phyloP scores from a whole-genome alignment of 2,113 vertebrate species.

The Tachycineta bicolor region DNA sequence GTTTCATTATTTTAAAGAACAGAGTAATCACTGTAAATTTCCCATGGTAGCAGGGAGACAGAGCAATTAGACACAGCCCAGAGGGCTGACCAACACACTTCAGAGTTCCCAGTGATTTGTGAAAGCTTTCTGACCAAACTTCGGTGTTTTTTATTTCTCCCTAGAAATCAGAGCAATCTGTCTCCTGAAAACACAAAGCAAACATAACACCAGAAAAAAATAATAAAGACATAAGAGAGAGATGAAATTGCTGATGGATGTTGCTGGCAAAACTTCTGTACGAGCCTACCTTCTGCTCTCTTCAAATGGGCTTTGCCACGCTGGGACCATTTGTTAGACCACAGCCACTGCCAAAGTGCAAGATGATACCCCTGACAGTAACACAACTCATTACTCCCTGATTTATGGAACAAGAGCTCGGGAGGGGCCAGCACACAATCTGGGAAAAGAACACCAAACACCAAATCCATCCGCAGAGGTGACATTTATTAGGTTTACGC shows the following conservation, averaged over 20 bases:
- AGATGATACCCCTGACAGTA: slow-evolving; percentile 39
- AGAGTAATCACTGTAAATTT: background rate
- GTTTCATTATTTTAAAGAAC: background rate
- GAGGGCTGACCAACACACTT: background rate
- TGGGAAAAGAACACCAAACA: background rate
- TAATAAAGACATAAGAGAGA: background rate
- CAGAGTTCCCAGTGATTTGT: background rate
- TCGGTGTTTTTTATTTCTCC: background rate
- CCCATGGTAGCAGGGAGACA: background rate
- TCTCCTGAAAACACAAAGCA: background rate
- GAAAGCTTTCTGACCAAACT: background rate
- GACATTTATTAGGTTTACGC: slow-evolving; percentile 30
- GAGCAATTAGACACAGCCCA: background rate
- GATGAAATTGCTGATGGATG: background rate
- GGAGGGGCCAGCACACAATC: background rate
- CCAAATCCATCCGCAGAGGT: slow-evolving; percentile 18
- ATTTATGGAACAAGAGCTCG: slow-evolving; percentile 33
- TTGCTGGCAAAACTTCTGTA: background rate
- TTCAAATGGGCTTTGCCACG: background rate
- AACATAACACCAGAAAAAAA: background rate
- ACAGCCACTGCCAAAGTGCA: slow-evolving; percentile 25
- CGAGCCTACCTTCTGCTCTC: background rate
- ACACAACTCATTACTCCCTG: slow-evolving; percentile 60
- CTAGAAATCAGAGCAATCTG: background rate
- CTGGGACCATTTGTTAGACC: background rate